Percentiles rank a stretch among this genome's conserved stretches.
phyloP scores from a whole-genome alignment of 2,113 vertebrate genomes.

The Acanthisitta chloris region DNA sequence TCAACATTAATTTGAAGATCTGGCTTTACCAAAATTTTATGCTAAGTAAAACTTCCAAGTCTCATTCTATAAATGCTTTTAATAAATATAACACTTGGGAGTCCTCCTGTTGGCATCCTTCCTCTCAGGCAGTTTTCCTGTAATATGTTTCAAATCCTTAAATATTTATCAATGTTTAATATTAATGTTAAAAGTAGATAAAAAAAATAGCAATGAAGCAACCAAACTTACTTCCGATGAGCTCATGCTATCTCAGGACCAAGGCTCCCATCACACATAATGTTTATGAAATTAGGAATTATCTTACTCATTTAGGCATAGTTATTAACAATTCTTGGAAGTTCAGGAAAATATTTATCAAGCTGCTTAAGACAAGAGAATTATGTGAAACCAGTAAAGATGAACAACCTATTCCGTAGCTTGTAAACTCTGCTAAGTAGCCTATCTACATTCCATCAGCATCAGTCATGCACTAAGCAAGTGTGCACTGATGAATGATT shows the following conservation, averaged over 20 bases:
- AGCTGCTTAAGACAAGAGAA: not conserved
- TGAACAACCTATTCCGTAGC: slow-evolving; percentile 19
- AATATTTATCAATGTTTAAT: slow-evolving; percentile 44
- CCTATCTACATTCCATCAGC: slow-evolving; percentile 58
- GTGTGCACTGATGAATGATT: slow-evolving; percentile 30
- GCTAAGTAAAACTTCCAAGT: not conserved
- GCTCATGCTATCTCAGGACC: not conserved
- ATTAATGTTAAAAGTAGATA: slow-evolving; percentile 37
- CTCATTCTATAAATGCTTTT: not conserved
- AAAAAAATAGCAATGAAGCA: slow-evolving; percentile 2
- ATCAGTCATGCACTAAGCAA: slow-evolving; percentile 39
- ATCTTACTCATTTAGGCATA: not conserved
- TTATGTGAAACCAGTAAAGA: not conserved
- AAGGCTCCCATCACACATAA: not conserved
- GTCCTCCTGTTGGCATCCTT: not conserved
- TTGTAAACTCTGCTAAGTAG: slow-evolving; percentile 44
- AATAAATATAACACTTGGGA: not conserved
- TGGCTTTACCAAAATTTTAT: not conserved
- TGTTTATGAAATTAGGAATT: slow-evolving; percentile 6
- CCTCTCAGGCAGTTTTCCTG: not conserved
- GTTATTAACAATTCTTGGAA: slow-evolving; percentile 37
- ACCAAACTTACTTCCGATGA: not conserved
- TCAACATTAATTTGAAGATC: not conserved
- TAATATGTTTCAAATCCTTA: slow-evolving; percentile 16
- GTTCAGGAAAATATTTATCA: slow-evolving; percentile 18